Base-by-base conservation (phyloP, 2,797 vertebrate species). In the Hephaestus fuliginosus region DNA sequence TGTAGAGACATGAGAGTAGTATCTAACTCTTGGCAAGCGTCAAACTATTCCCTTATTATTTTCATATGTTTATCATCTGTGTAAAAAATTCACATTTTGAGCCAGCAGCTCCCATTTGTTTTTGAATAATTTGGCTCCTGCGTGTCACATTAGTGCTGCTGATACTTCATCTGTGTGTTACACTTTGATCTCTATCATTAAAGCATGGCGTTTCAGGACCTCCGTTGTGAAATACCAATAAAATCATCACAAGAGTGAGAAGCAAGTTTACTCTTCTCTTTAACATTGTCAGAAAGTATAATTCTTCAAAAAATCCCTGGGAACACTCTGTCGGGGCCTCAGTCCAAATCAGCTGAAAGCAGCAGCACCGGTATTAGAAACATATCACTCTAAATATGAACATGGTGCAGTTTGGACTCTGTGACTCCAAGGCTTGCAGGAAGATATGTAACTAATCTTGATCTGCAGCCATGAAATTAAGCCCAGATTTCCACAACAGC, bases 391-490 rank as follows among this genome's bases (percentile, higher is more conserved):
- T 60, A 15, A 60, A 56, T 48, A 15, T 53, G 36, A 81, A 61
- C 12, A 33, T 15, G 17, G 36, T 67, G 22, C 22, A 30, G 33
- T 55, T 43, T 43, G 15, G 33, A 75, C 39, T 39, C 15, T 13
- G 11, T 43, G 10, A 1, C 25, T 48, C 22, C 17, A 43, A 46
- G 14, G 5, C 65, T 78, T 61, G 7, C 64, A 79, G 69, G 72
- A 83, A 43, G 69, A 72, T 79, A 74, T 72, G 43, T 33, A 77
- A 80, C 61, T 56, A 20, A 48, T 58, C n/a, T 65, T 22, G 18
- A 55, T 25, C 22, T 28, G 25, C 2, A 46, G 48, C 6, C 14
- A 51, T 52, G 13, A 70, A 52, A 57, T 46, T 9, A 71, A 28
- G 7, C 22, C 58, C 8, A 46, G n/a, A 53, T 66, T 53, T 62